Evolutionary conservation across 2,888 invertebrate species (phyloP), one percentile per base, ranked within the genome.

Genomic region (Hirtodrosophila alboralis): DNA sequence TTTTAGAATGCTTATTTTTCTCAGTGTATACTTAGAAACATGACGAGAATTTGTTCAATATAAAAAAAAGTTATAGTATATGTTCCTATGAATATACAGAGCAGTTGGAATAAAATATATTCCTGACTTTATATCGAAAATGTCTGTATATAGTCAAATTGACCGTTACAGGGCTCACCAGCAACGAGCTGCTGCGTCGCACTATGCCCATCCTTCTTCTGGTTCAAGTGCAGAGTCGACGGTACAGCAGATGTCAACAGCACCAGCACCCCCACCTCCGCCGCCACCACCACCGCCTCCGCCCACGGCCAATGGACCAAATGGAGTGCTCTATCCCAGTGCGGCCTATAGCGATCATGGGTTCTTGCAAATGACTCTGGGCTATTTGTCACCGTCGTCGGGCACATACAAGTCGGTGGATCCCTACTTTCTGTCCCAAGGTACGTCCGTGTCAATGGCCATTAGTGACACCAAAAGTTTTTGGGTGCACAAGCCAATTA

Each of bases 401-500:
- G 94, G 94, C 1, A 93, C 94, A 1, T 95, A 94, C 77, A 95
- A 95, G 87, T 92, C 92, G 21, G 94, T 95, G 64, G 93, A 94
- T 66, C 95, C 95, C 0, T 95, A 95, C 87, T 95, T 95, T 90
- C 87, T 94, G 41, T 93, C 94, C 28, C 94, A 94, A 93, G 94
- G 94, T 94, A 91, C 67, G 84, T 48, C 6, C 10, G 56, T 65
- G 52, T 58, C 59, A 73, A 78, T 59, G 51, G 61, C 60, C 65
- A 87, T 86, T 83, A 84, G 40, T 37, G 51, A 86, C 86, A 84
- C 87, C 70, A 56, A 81, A 86, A 80, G 69, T 80, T 84, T 67
- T 33, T 36, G 52, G 45, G 36, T 45, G 60, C 37, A 43, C 34
- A 59, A 36, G 23, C 30, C 57, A 64, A 66, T 67, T 69, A 65